A percentile compares a stretch with the other conserved stretches of the same genome.
Conservation (phyloP, 2,888 invertebrate species). For the Aplocera efformata region DNA sequence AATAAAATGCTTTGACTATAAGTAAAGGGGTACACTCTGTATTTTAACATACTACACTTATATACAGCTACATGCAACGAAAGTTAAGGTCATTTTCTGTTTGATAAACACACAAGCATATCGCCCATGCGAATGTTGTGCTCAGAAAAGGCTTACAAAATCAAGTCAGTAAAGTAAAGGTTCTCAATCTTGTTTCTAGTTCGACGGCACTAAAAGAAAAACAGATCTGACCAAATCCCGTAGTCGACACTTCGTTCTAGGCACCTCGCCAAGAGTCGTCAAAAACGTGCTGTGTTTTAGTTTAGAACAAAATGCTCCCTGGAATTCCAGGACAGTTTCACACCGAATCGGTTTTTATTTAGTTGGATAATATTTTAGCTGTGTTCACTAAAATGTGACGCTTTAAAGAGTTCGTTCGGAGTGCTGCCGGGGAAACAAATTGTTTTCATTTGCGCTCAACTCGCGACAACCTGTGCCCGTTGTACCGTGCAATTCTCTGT, state of each 20-base stretch:
- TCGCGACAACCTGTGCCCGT: constrained; percentile 40
- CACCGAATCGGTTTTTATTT: constrained; percentile 44
- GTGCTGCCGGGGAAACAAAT: constrained; percentile 47
- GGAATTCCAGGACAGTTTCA: constrained; percentile 34
- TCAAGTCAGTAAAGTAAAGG: constrained; percentile 26
- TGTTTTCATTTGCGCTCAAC: constrained; percentile 53
- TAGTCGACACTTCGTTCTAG: constrained; percentile 30
- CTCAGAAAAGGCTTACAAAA: constrained; percentile 26
- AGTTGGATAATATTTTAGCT: constrained; percentile 42
- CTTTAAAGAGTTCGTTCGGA: constrained; percentile 43
- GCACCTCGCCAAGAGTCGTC: constrained; percentile 41
- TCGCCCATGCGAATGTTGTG: constrained; percentile 19
- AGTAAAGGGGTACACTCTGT: no score
- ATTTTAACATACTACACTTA: no score
- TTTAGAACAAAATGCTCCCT: constrained; percentile 32
- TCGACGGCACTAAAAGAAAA: constrained; percentile 29
- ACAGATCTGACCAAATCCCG: constrained; percentile 28
- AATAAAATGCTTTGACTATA: no score
- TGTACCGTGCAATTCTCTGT: constrained; percentile 32
- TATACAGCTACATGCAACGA: no score
- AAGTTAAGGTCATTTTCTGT: no score
- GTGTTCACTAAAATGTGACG: constrained; percentile 39
- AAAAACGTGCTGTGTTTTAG: constrained; percentile 37
- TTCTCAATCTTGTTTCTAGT: constrained; percentile 30
- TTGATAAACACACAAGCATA: constrained; percentile 4